Evolutionary conservation across 1,140 invertebrate species (phyloP), one percentile per base, ranked within the genome.

Genomic region (Ceratoteleas bidentatus): DNA sequence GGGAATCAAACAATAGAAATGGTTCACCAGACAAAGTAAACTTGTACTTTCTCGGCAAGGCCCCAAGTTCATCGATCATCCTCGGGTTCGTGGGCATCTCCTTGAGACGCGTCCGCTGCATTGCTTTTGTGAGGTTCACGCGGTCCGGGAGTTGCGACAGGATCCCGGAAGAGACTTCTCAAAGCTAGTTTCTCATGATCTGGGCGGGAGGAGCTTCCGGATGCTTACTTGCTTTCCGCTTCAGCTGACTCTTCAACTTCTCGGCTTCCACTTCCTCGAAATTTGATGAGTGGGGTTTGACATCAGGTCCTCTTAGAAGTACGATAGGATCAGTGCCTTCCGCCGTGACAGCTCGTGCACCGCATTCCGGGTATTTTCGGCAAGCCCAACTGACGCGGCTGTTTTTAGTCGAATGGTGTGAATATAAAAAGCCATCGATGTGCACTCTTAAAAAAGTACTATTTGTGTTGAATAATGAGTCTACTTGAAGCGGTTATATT

Each of bases 141-240:
- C 54, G 40, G 6, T 62, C 47, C 13, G 45, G 61, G n/a, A 49
- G 47, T 36, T 64, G 61, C 10, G 13, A 50, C 10, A 52, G 13
- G 15, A 64, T 5, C 14, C 13, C 47, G 52, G 61, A 53, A 52
- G 36, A 49, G 32, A 64, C 61, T 36, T 11, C 47, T 14, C 40
- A 14, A 0, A 50, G 33, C 3, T 15, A 34, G 9, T 33, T 52
- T 6, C 61, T 14, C 3, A 64, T n/a, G 9, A 58, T 1, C 24
- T 16, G 56, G 6, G 56, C 56, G 3, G 36, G 56, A 10, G 56
- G 56, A 15, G 36, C 61, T 52, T 64, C 47, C 0, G 34, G 61
- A 9, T 50, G 61, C 8, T 64, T 49, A 9, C 24, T 11, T 16
- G 33, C 32, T 24, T 15, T 24, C 15, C 45, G 34, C 40, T 64